Percentiles rank a stretch among this genome's conserved stretches.
These are phyloP conservation scores for Carassius gibelio DNA, from an alignment of 2,113 vertebrate genomes.

Conservation along the genomic window DNA sequence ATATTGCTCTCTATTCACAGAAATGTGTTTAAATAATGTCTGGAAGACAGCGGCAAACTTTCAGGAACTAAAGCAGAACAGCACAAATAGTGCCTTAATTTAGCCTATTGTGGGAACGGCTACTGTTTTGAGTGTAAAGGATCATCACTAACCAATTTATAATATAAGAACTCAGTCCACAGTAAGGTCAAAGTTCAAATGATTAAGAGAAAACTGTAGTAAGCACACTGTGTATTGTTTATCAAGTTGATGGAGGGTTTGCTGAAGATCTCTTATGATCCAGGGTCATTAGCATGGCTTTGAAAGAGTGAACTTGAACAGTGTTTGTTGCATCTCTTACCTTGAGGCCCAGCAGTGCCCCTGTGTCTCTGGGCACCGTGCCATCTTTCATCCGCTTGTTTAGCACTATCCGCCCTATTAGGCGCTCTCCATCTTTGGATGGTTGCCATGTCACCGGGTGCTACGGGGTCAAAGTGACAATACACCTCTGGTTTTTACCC, in stretches of 20 bases:
- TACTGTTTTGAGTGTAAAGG: not conserved
- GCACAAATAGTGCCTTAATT: not conserved
- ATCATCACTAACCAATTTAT: not conserved
- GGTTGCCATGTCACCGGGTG: constrained; percentile 95
- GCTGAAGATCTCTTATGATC: not conserved
- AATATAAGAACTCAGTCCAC: not conserved
- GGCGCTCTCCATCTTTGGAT: constrained; percentile 93
- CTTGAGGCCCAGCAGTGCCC: constrained; percentile 94
- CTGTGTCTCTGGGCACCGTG: constrained; percentile 87
- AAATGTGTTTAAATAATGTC: not conserved
- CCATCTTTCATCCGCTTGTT: constrained; percentile 95
- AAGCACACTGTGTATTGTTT: not conserved
- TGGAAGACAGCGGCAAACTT: not conserved
- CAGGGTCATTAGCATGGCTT: not conserved
- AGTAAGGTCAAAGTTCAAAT: not conserved
- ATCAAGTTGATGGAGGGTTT: not conserved
- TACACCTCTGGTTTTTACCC: constrained; percentile 47
- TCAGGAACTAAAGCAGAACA: not conserved
- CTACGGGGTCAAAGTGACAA: constrained; percentile 69
- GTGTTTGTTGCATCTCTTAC: constrained; percentile 68
- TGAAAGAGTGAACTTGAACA: not conserved
- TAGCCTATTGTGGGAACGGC: not conserved
- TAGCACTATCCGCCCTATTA: constrained; percentile 94
- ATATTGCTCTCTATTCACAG: not conserved
- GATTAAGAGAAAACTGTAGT: not conserved